Conservation (phyloP, 2,113 vertebrate species). For the Alexandromys fortis region DNA sequence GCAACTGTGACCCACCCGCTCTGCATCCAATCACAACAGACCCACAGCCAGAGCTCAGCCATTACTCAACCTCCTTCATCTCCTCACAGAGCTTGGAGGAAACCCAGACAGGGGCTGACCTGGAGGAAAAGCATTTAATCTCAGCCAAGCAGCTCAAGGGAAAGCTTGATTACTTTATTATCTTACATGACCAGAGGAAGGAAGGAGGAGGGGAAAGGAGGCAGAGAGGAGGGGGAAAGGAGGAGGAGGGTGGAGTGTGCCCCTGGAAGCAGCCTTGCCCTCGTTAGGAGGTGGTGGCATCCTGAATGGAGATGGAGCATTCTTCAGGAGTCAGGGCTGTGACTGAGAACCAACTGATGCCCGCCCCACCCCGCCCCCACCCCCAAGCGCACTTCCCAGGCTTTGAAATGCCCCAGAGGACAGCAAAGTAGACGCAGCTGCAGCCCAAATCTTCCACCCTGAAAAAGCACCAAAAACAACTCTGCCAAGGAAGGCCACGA, state of each 20-base stretch:
- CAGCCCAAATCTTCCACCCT: slow-evolving; percentile 38
- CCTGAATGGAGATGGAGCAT: not conserved
- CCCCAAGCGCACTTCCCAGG: not conserved
- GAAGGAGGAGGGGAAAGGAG: not conserved
- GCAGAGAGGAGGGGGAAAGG: rapidly evolving
- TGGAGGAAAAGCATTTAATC: not conserved
- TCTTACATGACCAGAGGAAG: not conserved
- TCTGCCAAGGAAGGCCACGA: not conserved
- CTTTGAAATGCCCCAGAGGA: not conserved
- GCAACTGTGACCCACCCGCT: not conserved
- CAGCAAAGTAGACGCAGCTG: not conserved
- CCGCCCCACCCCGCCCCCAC: no score
- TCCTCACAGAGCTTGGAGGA: not conserved
- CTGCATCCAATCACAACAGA: slow-evolving; percentile 41
- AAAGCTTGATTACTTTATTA: slow-evolving; percentile 54
- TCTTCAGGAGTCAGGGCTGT: not conserved
- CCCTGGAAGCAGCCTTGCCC: slow-evolving; percentile 6
- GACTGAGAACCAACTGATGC: not conserved
- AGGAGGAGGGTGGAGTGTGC: not conserved
- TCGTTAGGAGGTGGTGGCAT: not conserved
- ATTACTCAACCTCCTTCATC: not conserved
- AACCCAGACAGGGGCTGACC: not conserved
- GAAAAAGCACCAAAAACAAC: slow-evolving; percentile 38
- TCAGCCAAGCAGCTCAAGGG: slow-evolving; percentile 30
- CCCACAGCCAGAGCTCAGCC: not conserved